phyloP scores from a whole-genome alignment of 2,888 invertebrate species.

The Plagodis pulveraria region DNA sequence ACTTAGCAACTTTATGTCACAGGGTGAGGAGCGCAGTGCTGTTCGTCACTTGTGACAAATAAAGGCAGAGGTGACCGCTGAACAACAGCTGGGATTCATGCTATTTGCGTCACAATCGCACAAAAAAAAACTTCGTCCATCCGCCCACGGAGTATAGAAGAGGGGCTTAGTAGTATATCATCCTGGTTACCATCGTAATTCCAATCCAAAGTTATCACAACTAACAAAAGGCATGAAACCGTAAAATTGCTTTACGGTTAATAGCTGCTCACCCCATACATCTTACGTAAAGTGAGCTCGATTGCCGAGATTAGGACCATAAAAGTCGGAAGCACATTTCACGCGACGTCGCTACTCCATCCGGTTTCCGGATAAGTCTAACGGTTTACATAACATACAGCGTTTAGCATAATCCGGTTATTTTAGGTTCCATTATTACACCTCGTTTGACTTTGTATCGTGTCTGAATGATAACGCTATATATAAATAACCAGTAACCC shows the following conservation, averaged over 20 bases:
- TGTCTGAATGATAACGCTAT: too few relatives aligned
- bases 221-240: conserved; percentile 3
- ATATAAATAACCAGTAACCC: neutral
- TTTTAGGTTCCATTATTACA: conserved; percentile 20
- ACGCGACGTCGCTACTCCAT: conserved; percentile 10
- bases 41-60: too few relatives aligned
- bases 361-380: conserved; percentile 18
- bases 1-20: too few relatives aligned
- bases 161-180: too few relatives aligned
- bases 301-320: conserved; percentile 12
- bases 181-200: neutral
- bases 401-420: conserved; percentile 29
- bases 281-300: conserved; percentile 7
- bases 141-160: too few relatives aligned
- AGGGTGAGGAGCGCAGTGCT: too few relatives aligned
- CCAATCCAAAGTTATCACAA: neutral
- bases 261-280: conserved; percentile 2
- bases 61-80: too few relatives aligned
- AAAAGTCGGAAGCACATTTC: conserved; percentile 20
- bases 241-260: conserved; percentile 13
- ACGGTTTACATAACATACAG: conserved; percentile 22
- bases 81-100: too few relatives aligned
- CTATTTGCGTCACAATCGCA: too few relatives aligned
- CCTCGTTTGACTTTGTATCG: conserved; percentile 8
- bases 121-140: too few relatives aligned